phyloP scores from a whole-genome alignment of 2,888 invertebrate species.

The Tenthredo livida region DNA sequence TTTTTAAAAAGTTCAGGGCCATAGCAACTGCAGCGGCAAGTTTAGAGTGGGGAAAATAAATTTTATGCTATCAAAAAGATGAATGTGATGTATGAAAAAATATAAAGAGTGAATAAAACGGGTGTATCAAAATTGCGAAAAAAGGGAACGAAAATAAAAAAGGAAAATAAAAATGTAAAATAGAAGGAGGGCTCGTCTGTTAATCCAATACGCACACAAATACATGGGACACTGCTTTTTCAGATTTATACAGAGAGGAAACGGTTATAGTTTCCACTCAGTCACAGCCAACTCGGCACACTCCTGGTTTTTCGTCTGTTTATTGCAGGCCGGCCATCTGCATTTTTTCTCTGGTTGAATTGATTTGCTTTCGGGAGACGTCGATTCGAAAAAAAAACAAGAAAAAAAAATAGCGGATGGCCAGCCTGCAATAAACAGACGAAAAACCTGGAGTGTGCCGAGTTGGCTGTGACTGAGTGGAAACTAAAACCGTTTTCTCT shows the following conservation, averaged over 20 bases:
- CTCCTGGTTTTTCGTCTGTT: too few relatives aligned
- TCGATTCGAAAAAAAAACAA: too few relatives aligned
- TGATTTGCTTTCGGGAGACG: too few relatives aligned
- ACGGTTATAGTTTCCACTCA: too few relatives aligned
- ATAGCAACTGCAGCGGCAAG: neutral
- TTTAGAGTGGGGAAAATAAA: neutral
- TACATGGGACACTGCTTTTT: neutral
- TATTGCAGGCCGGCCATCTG: too few relatives aligned
- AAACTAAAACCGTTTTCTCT: too few relatives aligned
- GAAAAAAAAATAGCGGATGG: too few relatives aligned
- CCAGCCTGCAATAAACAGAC: too few relatives aligned
- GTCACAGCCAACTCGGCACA: too few relatives aligned
- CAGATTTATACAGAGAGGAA: neutral
- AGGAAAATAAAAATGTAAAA: neutral
- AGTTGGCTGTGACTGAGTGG: too few relatives aligned
- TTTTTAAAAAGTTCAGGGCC: slow-evolving; percentile 27
- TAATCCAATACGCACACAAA: neutral
- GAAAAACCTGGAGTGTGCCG: too few relatives aligned
- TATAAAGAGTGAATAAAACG: neutral
- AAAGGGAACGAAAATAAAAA: neutral
- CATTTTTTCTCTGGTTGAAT: too few relatives aligned
- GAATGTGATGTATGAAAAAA: neutral
- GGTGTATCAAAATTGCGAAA: neutral
- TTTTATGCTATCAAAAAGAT: neutral
- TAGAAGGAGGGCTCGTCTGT: neutral